These are phyloP conservation scores for Oscheius myriophilus DNA, from an alignment of 2,888 invertebrate species.

Conservation along the genomic window DNA sequence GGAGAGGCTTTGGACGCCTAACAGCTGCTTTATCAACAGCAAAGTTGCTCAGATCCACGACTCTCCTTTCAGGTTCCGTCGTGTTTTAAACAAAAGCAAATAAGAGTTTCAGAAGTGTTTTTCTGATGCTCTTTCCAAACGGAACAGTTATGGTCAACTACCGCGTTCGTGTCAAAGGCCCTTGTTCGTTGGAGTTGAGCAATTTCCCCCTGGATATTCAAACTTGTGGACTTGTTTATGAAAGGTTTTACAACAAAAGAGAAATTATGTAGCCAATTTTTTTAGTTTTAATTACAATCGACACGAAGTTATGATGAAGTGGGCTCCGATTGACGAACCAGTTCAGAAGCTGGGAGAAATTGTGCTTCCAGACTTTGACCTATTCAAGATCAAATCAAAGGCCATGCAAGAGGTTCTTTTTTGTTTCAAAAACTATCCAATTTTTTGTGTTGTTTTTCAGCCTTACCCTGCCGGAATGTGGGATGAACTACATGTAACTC, in stretches of 20 bases:
- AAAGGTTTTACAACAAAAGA: conserved; percentile 39
- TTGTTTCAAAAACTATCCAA: background rate
- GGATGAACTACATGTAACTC: conserved; percentile 60
- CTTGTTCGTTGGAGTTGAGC: conserved; percentile 53
- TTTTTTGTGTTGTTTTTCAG: conserved; percentile 32
- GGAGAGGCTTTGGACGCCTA: conserved; percentile 66
- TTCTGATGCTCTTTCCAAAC: conserved; percentile 62
- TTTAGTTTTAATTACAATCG: conserved; percentile 60
- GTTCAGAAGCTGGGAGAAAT: conserved; percentile 45
- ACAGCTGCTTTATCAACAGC: conserved; percentile 64
- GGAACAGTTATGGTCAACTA: conserved; percentile 64
- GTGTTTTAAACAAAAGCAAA: background rate
- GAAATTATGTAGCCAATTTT: background rate
- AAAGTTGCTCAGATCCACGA: conserved; percentile 61
- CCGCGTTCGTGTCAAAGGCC: conserved; percentile 57
- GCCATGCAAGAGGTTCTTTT: conserved; percentile 38
- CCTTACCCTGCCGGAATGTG: conserved; percentile 62
- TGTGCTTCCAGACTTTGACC: conserved; percentile 57
- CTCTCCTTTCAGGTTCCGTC: conserved; percentile 50
- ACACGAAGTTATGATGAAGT: conserved; percentile 59
- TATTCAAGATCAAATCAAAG: conserved; percentile 48
- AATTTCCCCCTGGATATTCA: conserved; percentile 59
- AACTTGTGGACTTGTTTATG: conserved; percentile 53
- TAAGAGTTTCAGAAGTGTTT: conserved; percentile 49
- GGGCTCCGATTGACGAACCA: conserved; percentile 49